Evolutionary conservation across 2,113 vertebrate genomes (phyloP).

Genomic region (Nothocercus nigrocapillus): DNA sequence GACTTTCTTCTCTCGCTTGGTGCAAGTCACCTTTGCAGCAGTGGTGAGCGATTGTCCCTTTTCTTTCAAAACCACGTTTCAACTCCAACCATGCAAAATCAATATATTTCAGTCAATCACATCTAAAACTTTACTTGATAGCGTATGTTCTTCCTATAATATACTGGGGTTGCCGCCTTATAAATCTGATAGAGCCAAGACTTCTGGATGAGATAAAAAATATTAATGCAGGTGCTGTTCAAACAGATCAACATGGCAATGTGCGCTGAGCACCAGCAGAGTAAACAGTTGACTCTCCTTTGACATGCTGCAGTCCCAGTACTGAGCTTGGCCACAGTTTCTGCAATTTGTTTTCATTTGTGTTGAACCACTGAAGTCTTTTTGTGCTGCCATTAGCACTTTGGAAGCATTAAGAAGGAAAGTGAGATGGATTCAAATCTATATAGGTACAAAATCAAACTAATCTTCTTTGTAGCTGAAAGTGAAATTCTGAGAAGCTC

Average conservation of each 20-base stretch:
- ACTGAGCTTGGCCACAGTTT: constrained; percentile 45
- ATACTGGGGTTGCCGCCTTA: constrained; percentile 34
- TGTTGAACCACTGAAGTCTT: constrained; percentile 34
- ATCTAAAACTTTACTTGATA: constrained; percentile 35
- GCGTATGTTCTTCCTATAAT: constrained; percentile 43
- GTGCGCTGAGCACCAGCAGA: background rate
- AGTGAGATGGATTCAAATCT: constrained; percentile 68
- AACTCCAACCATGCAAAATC: constrained; percentile 42
- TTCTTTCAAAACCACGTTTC: constrained; percentile 30
- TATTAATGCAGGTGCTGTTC: constrained; percentile 42
- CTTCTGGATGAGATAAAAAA: constrained; percentile 52
- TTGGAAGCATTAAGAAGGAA: constrained; percentile 63
- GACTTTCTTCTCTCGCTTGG: background rate
- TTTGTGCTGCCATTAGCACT: constrained; percentile 67
- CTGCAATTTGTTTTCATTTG: constrained; percentile 71
- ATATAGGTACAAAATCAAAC: constrained; percentile 44
- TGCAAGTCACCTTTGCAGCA: background rate
- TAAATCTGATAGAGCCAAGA: constrained; percentile 34
- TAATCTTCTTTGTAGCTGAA: constrained; percentile 50
- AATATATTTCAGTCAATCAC: constrained; percentile 47
- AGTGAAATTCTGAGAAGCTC: constrained; percentile 38
- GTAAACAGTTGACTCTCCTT: constrained; percentile 54
- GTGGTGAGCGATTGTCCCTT: background rate
- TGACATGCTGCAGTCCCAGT: constrained; percentile 1
- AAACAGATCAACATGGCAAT: constrained; percentile 67